Base-by-base conservation (phyloP, 2,113 vertebrate species). In the Neolamprologus hecqui region DNA sequence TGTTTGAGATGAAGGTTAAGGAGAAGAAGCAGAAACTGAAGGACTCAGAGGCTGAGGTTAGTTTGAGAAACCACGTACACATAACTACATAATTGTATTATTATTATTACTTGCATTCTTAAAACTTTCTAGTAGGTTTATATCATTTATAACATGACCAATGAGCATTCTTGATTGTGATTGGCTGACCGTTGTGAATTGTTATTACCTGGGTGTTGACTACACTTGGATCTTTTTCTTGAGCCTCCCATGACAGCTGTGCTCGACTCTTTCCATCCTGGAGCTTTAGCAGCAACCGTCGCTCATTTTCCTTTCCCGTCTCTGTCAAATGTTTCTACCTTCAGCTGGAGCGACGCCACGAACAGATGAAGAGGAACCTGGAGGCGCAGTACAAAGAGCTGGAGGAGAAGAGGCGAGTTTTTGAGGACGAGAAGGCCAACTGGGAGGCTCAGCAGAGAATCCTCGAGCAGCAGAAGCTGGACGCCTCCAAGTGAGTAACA, bases 11-110 rank as follows among this genome's bases (percentile, higher is more conserved):
- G 96, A 97, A 97, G 90, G 97, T 97, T 2, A 97, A 97, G 87
- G 97, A 97, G 92, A 97, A 97, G 93, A 97, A 96, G 91, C 97
- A 97, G 90, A 97, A 97, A 82, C 95, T 97, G 92, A 97, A 97
- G 94, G 97, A 97, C 82, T 97, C 97, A 0, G 97, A 97, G 87
- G 96, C 96, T 2, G 97, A 97, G 96, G 97, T 97, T 75, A 7
- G 93, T 12, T 2, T 37, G 7, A 26, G 15, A 19, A 26, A 45
- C 13, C 37, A 6, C 1, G 3, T 68, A 68, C 63, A 14, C 19
- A 21, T 40, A 8, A 40, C 35, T 23, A 42, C 5, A 23, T 19
- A 63, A 60, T 60, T 33, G 26, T 58, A 31, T 10, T 10, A 10
- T 60, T 31, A 55, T 31, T 60, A 60, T 17, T 33, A 63, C 1